A percentile compares a stretch with the other conserved stretches of the same genome.
phyloP scores from a whole-genome alignment of 2,888 invertebrate genomes.

The Tinea semifulvella region DNA sequence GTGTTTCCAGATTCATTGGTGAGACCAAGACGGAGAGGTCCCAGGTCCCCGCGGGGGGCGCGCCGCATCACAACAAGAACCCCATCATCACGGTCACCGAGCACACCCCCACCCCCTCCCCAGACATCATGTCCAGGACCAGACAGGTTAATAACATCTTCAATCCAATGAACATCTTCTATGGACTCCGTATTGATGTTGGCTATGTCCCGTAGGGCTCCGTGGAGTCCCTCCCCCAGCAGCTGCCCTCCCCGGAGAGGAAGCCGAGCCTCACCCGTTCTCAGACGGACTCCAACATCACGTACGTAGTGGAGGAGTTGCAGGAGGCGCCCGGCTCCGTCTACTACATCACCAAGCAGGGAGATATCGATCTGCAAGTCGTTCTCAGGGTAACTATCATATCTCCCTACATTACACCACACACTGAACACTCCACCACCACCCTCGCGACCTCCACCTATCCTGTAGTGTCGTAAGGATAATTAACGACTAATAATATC shows the following conservation, averaged over 20 bases:
- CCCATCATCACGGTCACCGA: conserved; percentile 98
- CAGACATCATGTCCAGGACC: conserved; percentile 78
- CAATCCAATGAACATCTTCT: neutral
- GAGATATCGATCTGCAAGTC: conserved; percentile 91
- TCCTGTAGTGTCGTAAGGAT: too few relatives aligned
- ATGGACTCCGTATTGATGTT: neutral
- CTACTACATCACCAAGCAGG: conserved; percentile 93
- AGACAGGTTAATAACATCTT: conserved; percentile 66
- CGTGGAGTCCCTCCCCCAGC: conserved; percentile 78
- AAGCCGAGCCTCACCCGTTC: conserved; percentile 82
- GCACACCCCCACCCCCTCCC: conserved; percentile 92
- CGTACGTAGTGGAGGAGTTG: conserved; percentile 85
- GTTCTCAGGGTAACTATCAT: conserved; percentile 85
- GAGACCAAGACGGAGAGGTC: conserved; percentile 72
- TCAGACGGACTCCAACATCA: conserved; percentile 92
- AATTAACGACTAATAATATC: too few relatives aligned
- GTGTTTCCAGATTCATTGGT: conserved; percentile 74
- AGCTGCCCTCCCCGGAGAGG: conserved; percentile 68
- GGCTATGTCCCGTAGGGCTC: conserved; percentile 76
- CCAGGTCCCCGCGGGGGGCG: conserved; percentile 60
- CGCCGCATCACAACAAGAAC: conserved; percentile 78
- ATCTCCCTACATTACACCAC: too few relatives aligned
- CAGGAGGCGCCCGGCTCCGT: conserved; percentile 89
- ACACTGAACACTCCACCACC: too few relatives aligned
- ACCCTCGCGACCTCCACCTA: too few relatives aligned